Evolutionary conservation across 2,888 invertebrate species (phyloP).

Genomic region (Calameuta filiformis): DNA sequence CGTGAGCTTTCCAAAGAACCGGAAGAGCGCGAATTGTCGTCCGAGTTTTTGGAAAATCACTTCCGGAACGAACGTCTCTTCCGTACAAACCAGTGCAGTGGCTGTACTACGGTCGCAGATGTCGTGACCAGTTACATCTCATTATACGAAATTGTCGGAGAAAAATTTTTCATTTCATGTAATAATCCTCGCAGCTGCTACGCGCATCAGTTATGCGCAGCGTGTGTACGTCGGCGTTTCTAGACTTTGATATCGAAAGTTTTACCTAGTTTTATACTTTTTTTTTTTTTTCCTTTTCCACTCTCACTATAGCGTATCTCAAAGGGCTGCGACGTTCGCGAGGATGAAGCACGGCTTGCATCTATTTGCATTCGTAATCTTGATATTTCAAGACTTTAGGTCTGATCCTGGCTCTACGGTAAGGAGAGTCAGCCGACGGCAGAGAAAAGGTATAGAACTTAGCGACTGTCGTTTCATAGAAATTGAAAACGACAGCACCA

Average conservation of each 20-base stretch:
- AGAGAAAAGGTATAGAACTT: not conserved
- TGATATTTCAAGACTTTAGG: constrained; percentile 20
- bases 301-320: constrained; percentile 17
- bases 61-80: not conserved
- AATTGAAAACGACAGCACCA: not conserved
- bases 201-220: constrained; percentile 50
- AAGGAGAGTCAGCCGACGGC: not conserved
- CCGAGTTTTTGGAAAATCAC: not conserved
- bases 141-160: constrained; percentile 17
- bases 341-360: constrained; percentile 33
- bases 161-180: constrained; percentile 36
- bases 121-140: constrained; percentile 26
- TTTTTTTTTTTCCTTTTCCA: constrained; percentile 15
- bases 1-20: not conserved
- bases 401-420: not conserved
- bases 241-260: constrained; percentile 43
- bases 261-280: constrained; percentile 18
- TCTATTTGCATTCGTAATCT: constrained; percentile 56
- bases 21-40: not conserved
- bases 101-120: constrained; percentile 23
- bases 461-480: not conserved
- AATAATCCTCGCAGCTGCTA: constrained; percentile 57
- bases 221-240: constrained; percentile 32
- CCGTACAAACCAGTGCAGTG: constrained; percentile 7
- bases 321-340: constrained; percentile 31